Conservation (phyloP, 2,888 invertebrate species). For the Hydroisotoma schaefferi region DNA sequence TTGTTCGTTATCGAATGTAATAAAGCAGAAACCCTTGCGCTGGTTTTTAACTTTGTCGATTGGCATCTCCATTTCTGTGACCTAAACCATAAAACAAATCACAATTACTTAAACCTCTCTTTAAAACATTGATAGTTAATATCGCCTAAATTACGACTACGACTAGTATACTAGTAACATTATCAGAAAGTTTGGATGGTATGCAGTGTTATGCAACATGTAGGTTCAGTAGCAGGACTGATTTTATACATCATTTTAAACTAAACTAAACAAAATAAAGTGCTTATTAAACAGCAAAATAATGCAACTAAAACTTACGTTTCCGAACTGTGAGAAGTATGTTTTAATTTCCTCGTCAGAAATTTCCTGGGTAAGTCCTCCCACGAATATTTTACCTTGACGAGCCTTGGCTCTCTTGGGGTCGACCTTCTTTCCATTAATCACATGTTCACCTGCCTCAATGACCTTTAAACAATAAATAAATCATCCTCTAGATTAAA, state of each 20-base stretch:
- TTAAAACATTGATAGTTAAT: background rate
- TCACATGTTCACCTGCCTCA: slow-evolving; percentile 80
- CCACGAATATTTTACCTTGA: slow-evolving; percentile 94
- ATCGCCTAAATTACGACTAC: background rate
- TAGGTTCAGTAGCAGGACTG: slow-evolving; percentile 47
- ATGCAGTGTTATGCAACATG: slow-evolving; percentile 41
- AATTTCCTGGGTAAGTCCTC: slow-evolving; percentile 86
- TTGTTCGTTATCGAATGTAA: slow-evolving; percentile 93
- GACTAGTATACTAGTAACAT: background rate
- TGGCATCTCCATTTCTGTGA: slow-evolving; percentile 93
- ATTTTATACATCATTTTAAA: slow-evolving; percentile 42
- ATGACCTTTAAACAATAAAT: slow-evolving; percentile 62
- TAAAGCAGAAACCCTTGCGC: slow-evolving; percentile 94
- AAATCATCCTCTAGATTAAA: too few species aligned
- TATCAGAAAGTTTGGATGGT: slow-evolving; percentile 42
- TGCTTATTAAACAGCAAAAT: slow-evolving; percentile 1
- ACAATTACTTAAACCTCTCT: slow-evolving; percentile 1
- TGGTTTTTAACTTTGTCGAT: slow-evolving; percentile 96
- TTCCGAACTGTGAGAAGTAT: slow-evolving; percentile 89
- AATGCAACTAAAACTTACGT: slow-evolving; percentile 60
- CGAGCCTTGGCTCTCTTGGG: slow-evolving; percentile 93
- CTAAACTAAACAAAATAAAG: slow-evolving; percentile 11
- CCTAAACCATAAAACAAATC: slow-evolving; percentile 58
- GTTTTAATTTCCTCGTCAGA: slow-evolving; percentile 90
- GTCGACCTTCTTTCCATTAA: slow-evolving; percentile 93